phyloP scores from a whole-genome alignment of 1,140 invertebrate species.

The Aphelinus atriplicis region DNA sequence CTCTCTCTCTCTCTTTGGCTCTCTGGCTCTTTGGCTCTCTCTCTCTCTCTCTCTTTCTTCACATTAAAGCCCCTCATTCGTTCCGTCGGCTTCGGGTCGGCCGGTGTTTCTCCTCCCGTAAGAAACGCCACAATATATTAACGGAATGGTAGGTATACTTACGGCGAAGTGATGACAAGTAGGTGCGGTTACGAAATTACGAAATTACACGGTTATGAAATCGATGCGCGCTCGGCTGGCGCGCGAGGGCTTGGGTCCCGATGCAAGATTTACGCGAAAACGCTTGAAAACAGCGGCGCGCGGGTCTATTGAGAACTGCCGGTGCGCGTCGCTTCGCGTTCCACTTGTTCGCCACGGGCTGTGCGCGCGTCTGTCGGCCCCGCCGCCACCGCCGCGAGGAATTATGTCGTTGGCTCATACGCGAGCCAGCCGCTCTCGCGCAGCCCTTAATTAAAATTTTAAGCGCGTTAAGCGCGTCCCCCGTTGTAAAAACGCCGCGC shows the following conservation, averaged over 20 bases:
- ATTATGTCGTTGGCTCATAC: neutral
- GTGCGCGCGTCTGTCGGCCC: neutral
- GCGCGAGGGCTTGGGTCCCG: neutral
- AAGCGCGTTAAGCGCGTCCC: too few relatives aligned
- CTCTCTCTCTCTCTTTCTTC: neutral
- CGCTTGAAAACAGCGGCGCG: conserved; percentile 12
- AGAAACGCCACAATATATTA: conserved; percentile 33
- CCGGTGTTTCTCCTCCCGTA: neutral
- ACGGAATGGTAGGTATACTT: conserved; percentile 32
- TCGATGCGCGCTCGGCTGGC: conserved; percentile 22
- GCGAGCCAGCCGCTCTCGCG: neutral
- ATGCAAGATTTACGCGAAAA: conserved; percentile 34
- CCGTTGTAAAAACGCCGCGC: too few relatives aligned
- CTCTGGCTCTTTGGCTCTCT: neutral
- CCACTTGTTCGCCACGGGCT: neutral
- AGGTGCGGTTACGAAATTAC: conserved; percentile 38
- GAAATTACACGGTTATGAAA: conserved; percentile 38
- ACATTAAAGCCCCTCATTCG: neutral
- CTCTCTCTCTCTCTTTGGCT: neutral
- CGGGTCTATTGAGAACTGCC: conserved; percentile 2
- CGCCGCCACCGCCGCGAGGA: neutral
- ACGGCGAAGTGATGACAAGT: conserved; percentile 31
- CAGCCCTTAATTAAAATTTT: conserved; percentile 23
- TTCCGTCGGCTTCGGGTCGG: neutral
- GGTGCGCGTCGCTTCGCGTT: neutral